Evolutionary conservation across 2,888 invertebrate species (phyloP), one percentile per base, ranked within the genome.

Genomic region (Oscheius myriophilus): DNA sequence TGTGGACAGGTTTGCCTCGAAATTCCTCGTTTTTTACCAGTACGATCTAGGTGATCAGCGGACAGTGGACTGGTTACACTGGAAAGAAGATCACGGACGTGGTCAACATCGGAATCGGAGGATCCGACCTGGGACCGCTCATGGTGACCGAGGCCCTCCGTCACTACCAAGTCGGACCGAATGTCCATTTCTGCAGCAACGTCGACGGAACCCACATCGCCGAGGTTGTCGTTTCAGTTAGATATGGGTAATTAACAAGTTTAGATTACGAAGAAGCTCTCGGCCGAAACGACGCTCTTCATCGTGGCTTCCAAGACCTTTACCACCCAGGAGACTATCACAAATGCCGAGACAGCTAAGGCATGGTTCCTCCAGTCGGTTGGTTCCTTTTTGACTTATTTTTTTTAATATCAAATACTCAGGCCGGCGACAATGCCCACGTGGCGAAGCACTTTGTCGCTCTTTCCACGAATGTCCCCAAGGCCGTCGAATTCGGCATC

Each of bases 241-340:
- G 16, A 16, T 12, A 54, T n/a, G n/a, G n/a, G n/a, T 33, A 33
- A 6, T 33, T 3, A 33, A 33, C 33, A 3, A 33, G 14, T 25
- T 25, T 61, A 25, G 76, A 74, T 93, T 3, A 89, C 97, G 71
- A 94, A 94, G 87, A 92, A 92, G 78, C 89, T 98, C 39, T 91
- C 93, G 88, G 92, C 96, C 0, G 96, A 96, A 88, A 95, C 96
- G 0, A 92, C 93, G 1, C 90, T 99, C 51, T 99, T 99, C 89
- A 96, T 99, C 87, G 93, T 99, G 86, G 98, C 98, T 0, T 97
- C 97, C 2, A 99, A 99, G 90, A 98, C 97, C 1, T 98, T 95
- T 88, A 98, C 97, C 55, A 98, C 97, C 0, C 96, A 89, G 88
- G 98, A 99, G 90, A 99, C 98, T 14, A 95, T 98, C 83, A 97